A percentile compares a stretch with the other conserved stretches of the same genome.
phyloP scores from a whole-genome alignment of 2,797 vertebrate genomes.

The Pteronotus mesoamericanus region DNA sequence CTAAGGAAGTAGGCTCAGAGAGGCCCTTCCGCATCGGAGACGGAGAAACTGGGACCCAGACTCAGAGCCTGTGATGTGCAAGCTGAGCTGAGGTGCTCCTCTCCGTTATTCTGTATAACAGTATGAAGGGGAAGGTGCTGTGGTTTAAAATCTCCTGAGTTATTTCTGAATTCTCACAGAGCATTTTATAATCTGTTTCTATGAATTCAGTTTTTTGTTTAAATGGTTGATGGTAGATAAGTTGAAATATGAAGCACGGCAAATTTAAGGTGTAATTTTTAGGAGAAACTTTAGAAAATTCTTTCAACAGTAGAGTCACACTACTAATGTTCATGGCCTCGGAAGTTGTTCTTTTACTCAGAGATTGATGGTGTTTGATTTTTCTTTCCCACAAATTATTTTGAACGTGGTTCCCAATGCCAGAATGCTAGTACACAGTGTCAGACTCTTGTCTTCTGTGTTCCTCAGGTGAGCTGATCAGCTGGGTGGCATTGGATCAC shows the following conservation, averaged over 20 bases:
- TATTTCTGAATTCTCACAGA: neutral
- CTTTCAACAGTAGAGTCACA: neutral
- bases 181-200: constrained; percentile 35
- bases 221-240: neutral
- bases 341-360: neutral
- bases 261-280: constrained; percentile 16
- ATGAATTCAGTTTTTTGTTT: neutral
- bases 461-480: constrained; percentile 90
- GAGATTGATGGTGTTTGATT: neutral
- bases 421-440: rapidly evolving
- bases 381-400: neutral
- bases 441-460: neutral
- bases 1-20: neutral
- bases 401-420: rapidly evolving
- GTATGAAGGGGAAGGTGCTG: too few relatives aligned
- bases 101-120: neutral
- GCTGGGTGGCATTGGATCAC: constrained; percentile 89
- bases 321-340: rapidly evolving
- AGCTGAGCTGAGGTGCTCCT: neutral
- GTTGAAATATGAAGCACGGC: neutral
- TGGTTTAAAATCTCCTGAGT: constrained; percentile 45
- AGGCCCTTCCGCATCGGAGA: rapidly evolving
- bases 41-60: neutral
- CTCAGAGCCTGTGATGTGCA: neutral
- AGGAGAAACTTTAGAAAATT: neutral